Evolutionary conservation across 2,888 invertebrate species (phyloP), one percentile per base, ranked within the genome.

Genomic region (Pristionchus exspectatus): DNA sequence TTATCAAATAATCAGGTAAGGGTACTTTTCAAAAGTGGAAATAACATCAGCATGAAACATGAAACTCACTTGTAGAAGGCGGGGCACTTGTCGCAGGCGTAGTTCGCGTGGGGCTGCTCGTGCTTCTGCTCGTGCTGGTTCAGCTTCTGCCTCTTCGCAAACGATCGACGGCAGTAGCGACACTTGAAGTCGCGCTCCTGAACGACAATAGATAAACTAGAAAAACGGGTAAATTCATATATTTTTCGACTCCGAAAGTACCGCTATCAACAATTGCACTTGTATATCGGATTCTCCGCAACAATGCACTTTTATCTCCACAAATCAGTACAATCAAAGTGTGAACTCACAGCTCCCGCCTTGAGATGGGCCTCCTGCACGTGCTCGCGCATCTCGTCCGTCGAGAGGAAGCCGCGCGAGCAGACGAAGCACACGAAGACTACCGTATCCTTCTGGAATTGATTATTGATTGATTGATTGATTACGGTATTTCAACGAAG

Each of bases 351-450:
- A 16, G 59, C 27, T 24, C 83, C 89, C 0, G 81, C 16, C 38
- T 83, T 89, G 18, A 89, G 83, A 50, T 89, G 89, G 1, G 59
- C 18, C 38, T 89, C 12, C 83, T 83, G 81, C 18, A 89, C 50
- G 89, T 89, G 89, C 81, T 18, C 66, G 27, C 83, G 30, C 89
- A 89, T 89, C 44, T 63, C 59, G 21, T 89, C 89, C 12, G 33
- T 59, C 5, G 50, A 27, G 30, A 89, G n/a, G 83, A 89, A 89
- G 27, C 81, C 89, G 0, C 83, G 81, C 10, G 81, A 81, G 83
- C 89, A 89, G 18, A 89, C 83, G 83, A 89, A 89, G 50, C 89
- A 89, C 50, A 89, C 89, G 66, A 38, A 89, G 30, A 89, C 81
- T 5, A 81, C 63, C 63, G 54, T 30, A 38, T 81, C 81, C 44